Conservation (phyloP, 2,888 invertebrate genomes). For the Platypus cylindrus region DNA sequence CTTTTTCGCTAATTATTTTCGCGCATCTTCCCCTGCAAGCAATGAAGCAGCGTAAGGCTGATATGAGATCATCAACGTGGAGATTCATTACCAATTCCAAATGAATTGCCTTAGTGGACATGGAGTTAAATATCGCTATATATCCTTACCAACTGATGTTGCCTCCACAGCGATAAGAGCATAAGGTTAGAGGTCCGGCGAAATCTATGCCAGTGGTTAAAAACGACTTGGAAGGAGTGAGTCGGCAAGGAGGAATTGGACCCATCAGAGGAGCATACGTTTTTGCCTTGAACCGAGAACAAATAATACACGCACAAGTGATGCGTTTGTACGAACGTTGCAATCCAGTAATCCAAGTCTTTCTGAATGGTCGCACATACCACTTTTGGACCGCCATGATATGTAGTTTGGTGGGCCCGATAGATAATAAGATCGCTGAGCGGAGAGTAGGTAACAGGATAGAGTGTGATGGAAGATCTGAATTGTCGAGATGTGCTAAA, state of each 20-base stretch:
- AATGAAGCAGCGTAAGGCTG: no score
- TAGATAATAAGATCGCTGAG: not conserved
- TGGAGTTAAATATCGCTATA: no score
- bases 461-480: slow-evolving; percentile 1
- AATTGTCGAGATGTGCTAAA: not conserved
- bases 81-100: no score
- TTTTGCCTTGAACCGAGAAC: not conserved
- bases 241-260: not conserved
- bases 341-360: not conserved
- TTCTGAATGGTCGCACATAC: not conserved
- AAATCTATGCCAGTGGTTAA: slow-evolving; percentile 1
- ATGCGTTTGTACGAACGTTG: not conserved
- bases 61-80: no score
- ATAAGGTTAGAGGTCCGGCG: no score
- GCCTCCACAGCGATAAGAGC: no score
- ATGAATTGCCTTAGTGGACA: no score
- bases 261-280: no score
- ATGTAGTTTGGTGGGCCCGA: not conserved
- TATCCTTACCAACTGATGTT: no score
- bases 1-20: no score
- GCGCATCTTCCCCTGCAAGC: no score
- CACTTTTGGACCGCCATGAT: not conserved
- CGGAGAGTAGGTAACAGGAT: slow-evolving; percentile 2
- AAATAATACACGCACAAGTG: not conserved
- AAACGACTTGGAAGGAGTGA: not conserved